Conservation (phyloP, 2,113 vertebrate genomes). For the Campylomormyrus numenius region DNA sequence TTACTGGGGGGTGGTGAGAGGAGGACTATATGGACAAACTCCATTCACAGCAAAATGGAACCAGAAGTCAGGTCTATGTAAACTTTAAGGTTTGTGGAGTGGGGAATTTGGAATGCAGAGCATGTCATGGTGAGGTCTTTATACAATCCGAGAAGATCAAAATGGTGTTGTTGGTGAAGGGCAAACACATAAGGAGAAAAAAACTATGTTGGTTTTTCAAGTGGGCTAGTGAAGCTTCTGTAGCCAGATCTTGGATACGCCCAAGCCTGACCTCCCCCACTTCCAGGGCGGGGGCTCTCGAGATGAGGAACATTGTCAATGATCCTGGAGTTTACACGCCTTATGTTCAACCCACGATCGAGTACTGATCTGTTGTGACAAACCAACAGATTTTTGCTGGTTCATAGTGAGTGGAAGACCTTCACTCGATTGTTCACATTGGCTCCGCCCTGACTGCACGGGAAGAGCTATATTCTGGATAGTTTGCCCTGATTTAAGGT, state of each 20-base stretch:
- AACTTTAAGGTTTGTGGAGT: neutral
- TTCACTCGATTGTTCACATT: neutral
- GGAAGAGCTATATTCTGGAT: neutral
- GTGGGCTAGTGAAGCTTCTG: neutral
- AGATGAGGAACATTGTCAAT: neutral
- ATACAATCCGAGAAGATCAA: neutral
- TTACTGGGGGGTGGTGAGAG: neutral
- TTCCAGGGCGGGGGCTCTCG: neutral
- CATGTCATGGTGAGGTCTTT: neutral
- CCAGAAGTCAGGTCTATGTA: neutral
- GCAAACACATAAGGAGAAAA: neutral
- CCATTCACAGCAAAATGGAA: too few species aligned
- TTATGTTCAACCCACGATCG: neutral
- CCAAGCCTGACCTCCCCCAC: neutral
- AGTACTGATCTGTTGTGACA: neutral
- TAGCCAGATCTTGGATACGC: neutral
- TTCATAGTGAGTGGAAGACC: neutral
- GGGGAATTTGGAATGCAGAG: neutral
- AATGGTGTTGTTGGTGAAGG: neutral
- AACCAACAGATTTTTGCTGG: neutral
- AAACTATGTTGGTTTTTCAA: neutral
- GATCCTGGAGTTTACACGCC: neutral
- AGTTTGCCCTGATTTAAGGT: neutral
- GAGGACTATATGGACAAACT: neutral
- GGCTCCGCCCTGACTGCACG: neutral